These are phyloP conservation scores for Amphipoea lucens DNA, from an alignment of 2,888 invertebrate genomes.

Conservation along the genomic window DNA sequence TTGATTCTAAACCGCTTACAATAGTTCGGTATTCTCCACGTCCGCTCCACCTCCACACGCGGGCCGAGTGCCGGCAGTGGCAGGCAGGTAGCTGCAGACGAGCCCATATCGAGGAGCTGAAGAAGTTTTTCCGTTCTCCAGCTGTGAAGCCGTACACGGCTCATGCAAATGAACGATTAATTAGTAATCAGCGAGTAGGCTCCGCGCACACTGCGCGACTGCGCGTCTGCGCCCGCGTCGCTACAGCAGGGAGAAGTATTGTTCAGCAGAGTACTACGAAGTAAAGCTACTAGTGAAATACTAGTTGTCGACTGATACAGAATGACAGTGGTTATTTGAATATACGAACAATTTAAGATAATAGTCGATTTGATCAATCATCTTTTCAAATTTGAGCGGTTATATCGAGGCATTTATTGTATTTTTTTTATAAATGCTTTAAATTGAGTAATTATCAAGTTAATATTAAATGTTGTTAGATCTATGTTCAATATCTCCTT, in stretches of 20 bases:
- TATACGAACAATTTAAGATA: not conserved
- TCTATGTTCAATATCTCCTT: not conserved
- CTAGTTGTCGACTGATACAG: too few relatives aligned
- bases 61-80: not conserved
- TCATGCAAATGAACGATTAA: slow-evolving; percentile 43
- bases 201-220: slow-evolving; percentile 15
- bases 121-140: slow-evolving; percentile 26
- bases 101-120: slow-evolving; percentile 27
- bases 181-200: slow-evolving; percentile 43
- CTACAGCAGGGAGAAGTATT: too few relatives aligned
- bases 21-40: not conserved
- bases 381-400: not conserved
- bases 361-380: not conserved
- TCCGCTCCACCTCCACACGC: not conserved
- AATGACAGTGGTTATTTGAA: not conserved
- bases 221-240: not conserved
- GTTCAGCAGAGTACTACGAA: not conserved
- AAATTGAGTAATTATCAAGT: not conserved
- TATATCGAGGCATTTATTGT: not conserved
- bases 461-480: not conserved
- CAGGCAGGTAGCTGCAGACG: not conserved
- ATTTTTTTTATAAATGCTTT: not conserved
- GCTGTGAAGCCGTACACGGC: slow-evolving; percentile 36
- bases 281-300: not conserved
- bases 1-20: not conserved